Base-by-base conservation (phyloP, 2,797 vertebrate genomes). In the Cephalopachus bancanus region DNA sequence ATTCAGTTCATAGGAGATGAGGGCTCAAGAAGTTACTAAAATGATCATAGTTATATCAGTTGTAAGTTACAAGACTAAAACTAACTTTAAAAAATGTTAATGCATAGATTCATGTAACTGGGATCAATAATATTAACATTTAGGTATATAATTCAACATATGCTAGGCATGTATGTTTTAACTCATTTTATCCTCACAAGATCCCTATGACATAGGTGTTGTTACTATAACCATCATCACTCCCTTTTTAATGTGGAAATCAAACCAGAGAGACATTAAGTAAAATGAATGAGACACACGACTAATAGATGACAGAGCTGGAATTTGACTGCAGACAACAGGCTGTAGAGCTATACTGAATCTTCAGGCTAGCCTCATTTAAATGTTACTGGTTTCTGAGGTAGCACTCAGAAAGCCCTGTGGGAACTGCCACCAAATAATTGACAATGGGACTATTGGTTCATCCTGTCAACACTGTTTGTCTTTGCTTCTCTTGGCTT, bases 171-270 rank as follows among this genome's bases (percentile, higher is more conserved):
- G 1, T 33, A 55, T 74, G 22, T 49, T 83, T 78, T 87, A 57
- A 67, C 30, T 94, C 57, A 28, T 59, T 91, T 92, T 72, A 51
- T 80, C 26, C 65, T 92, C 33, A 62, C 37, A 86, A 96, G 83
- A 78, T 67, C 59, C 28, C 11, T 79, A 6, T 79, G 24, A 86
- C 44, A 7, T 62, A 53, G 10, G 3, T 72, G 19, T 64, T 67
- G 20, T 33, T 59, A 76, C 24, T 44, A 24, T 57, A 22, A 20
- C 79, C 30, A 79, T 64, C 37, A 22, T 87, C 7, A 10, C n/a
- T 72, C 33, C 11, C 17, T 16, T 90, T 87, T 89, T 28, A 19
- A 12, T 64, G 65, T 75, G 75, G 53, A 74, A 89, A 83, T 53
- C 28, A 51, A 83, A n/a, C 37, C n/a, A 24, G 37, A n/a, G 53